These are phyloP conservation scores for Nannospalax galili DNA, from an alignment of 2,113 vertebrate genomes.

Conservation along the genomic window DNA sequence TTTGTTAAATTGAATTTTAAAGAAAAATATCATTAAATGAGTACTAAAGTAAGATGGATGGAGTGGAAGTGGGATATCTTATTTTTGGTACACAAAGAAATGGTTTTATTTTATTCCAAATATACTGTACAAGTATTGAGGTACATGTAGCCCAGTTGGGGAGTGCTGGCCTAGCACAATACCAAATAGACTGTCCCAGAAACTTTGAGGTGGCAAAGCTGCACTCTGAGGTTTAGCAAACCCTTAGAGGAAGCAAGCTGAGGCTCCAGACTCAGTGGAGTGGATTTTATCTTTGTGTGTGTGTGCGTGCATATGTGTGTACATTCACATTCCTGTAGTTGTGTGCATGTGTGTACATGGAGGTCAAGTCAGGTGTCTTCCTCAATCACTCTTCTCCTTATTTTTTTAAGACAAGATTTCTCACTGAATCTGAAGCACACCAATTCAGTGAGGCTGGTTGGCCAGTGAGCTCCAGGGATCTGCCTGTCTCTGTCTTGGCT, in stretches of 20 bases:
- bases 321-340: too few relatives aligned
- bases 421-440: too few relatives aligned
- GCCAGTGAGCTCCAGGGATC: neutral
- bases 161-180: too few relatives aligned
- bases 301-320: too few relatives aligned
- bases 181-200: neutral
- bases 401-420: too few relatives aligned
- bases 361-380: too few relatives aligned
- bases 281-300: neutral
- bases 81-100: neutral
- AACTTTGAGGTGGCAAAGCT: neutral
- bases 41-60: neutral
- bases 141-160: too few relatives aligned
- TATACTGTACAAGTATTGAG: neutral
- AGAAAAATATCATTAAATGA: neutral
- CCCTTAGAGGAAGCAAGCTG: neutral
- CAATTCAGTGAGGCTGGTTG: too few relatives aligned
- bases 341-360: too few relatives aligned
- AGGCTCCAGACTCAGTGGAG: neutral
- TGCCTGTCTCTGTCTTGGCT: neutral
- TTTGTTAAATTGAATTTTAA: neutral
- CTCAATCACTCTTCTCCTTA: too few relatives aligned
- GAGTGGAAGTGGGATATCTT: neutral
- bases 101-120: neutral
- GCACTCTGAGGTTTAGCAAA: neutral